phyloP scores from a whole-genome alignment of 2,888 invertebrate species.

The Pseudococcus jackbeardsleyi region DNA sequence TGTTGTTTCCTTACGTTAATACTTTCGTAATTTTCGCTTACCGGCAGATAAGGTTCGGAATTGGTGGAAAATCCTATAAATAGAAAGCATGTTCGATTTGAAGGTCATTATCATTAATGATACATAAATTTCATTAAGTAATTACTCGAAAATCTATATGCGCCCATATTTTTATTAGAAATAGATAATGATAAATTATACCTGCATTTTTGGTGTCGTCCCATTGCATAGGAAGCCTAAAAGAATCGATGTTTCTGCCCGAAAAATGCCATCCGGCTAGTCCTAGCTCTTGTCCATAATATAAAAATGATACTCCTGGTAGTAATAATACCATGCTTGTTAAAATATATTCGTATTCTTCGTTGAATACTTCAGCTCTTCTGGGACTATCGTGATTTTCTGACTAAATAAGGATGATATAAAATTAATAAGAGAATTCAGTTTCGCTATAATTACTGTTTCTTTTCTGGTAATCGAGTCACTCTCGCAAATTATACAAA shows the following conservation, averaged over 20 bases:
- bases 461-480: neutral
- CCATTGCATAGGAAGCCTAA: slow-evolving; percentile 11
- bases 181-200: neutral
- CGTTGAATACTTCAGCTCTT: slow-evolving; percentile 18
- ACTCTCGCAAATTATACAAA: too few species aligned
- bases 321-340: neutral
- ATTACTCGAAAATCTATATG: neutral
- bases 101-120: too few species aligned
- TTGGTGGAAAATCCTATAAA: slow-evolving; percentile 51
- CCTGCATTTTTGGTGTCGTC: slow-evolving; percentile 14
- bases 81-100: neutral
- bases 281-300: slow-evolving; percentile 20
- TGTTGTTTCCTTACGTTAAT: slow-evolving; percentile 58
- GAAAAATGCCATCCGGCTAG: slow-evolving; percentile 73
- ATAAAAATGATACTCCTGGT: neutral
- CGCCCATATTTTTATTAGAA: too few species aligned
- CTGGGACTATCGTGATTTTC: neutral
- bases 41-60: slow-evolving; percentile 50
- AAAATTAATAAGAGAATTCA: neutral
- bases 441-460: neutral
- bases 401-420: neutral
- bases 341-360: slow-evolving; percentile 27
- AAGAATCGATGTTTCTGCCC: slow-evolving; percentile 16
- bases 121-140: neutral
- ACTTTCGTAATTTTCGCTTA: slow-evolving; percentile 59